A percentile compares a stretch with the other conserved stretches of the same genome.
Conservation (phyloP, 2,797 vertebrate species). For the Poeciliopsis infans region DNA sequence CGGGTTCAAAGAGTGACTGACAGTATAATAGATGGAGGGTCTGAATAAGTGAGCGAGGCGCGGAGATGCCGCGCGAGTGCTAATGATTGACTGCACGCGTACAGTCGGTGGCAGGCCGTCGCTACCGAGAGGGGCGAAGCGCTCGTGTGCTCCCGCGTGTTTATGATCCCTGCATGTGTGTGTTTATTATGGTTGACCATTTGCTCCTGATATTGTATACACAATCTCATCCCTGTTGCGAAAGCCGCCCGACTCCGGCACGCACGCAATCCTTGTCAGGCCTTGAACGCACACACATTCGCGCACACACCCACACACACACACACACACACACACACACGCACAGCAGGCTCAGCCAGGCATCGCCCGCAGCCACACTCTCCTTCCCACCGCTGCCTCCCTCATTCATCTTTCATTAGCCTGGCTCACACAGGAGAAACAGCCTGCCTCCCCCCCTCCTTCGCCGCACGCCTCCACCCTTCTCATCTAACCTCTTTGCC, state of each 20-base stretch:
- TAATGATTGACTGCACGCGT: slow-evolving; percentile 62
- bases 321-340: slow-evolving; percentile 3
- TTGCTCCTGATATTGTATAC: slow-evolving; percentile 54
- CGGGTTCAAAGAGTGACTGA: slow-evolving; percentile 63
- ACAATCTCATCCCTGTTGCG: slow-evolving; percentile 63
- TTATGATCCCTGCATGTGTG: slow-evolving; percentile 20
- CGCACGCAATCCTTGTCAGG: slow-evolving; percentile 40
- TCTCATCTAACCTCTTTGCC: slow-evolving; percentile 45
- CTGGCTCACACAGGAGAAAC: slow-evolving; percentile 71
- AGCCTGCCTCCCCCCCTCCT: slow-evolving; percentile 25
- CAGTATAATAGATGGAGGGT: slow-evolving; percentile 61
- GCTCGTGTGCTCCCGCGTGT: background rate
- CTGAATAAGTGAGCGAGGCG: slow-evolving; percentile 64
- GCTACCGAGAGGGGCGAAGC: slow-evolving; percentile 7
- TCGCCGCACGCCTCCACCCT: slow-evolving; percentile 34
- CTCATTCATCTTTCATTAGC: slow-evolving; percentile 83
- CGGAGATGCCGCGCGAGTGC: slow-evolving; percentile 37
- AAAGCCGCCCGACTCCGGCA: slow-evolving; percentile 39
- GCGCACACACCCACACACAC: background rate
- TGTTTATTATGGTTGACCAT: slow-evolving; percentile 57
- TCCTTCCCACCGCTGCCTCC: slow-evolving; percentile 73
- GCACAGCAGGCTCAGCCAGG: slow-evolving; percentile 61
- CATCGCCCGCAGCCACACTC: slow-evolving; percentile 73
- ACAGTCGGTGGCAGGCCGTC: slow-evolving; percentile 61
- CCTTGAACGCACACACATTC: background rate